A percentile compares a stretch with the other conserved stretches of the same genome.
Conservation (phyloP, 2,797 vertebrate genomes). For the Mycteria americana region DNA sequence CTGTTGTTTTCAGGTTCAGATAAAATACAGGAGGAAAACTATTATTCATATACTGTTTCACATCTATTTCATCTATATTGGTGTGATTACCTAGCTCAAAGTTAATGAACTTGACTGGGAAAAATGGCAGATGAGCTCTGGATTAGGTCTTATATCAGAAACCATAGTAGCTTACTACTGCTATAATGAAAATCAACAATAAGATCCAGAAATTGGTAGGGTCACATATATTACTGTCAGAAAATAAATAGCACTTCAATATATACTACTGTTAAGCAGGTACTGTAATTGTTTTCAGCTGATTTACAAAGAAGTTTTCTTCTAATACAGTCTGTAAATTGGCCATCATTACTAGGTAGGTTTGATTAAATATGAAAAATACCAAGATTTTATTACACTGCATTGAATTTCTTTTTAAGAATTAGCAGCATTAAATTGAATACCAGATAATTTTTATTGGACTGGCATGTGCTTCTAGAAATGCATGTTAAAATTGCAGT, state of each 20-base stretch:
- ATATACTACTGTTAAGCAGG: rapidly evolving
- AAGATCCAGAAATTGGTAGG: not conserved
- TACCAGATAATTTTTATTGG: not conserved
- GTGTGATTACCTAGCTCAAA: not conserved
- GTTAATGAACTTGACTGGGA: not conserved
- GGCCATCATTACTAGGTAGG: not conserved
- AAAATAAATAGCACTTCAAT: not conserved
- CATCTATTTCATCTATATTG: not conserved
- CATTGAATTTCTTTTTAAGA: not conserved
- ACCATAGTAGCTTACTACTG: not conserved
- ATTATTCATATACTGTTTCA: not conserved
- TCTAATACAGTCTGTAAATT: not conserved
- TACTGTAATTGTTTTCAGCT: not conserved
- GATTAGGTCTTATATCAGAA: not conserved
- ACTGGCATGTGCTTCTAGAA: not conserved
- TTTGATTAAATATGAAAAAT: not conserved
- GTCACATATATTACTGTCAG: not conserved
- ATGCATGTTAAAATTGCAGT: not conserved
- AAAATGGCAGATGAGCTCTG: not conserved
- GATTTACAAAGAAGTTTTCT: not conserved
- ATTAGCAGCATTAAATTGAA: not conserved
- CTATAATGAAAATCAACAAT: not conserved
- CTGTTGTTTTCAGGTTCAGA: not conserved
- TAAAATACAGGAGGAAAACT: not conserved
- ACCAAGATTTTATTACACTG: not conserved